Evolutionary conservation across 1,140 invertebrate genomes (phyloP), one percentile per base, ranked within the genome.

Genomic region (Arion vulgaris): DNA sequence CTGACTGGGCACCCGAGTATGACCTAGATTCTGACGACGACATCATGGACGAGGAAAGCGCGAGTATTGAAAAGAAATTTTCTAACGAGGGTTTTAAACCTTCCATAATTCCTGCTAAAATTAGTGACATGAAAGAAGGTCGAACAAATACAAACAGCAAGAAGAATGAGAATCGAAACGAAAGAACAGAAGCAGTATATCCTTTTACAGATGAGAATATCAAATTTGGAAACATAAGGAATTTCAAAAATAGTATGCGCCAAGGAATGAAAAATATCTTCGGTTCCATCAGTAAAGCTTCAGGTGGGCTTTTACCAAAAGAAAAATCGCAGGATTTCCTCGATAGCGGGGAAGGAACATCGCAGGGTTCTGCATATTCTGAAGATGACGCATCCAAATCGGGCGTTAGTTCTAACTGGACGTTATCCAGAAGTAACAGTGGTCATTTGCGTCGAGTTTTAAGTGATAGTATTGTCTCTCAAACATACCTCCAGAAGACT

Each of bases 1-100:
- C 87, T 32, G 87, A 88, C 49, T 90, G 89, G 89, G 87, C 86
- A 0, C 89, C 89, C 11, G 88, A 88, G 80, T 83, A 86, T 83
- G 89, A 90, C 73, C 80, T 90, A 2, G 89, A 87, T 28, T 88
- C 89, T 26, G 89, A 90, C 79, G 89, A 90, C 80, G 86, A 90
- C 77, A 84, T 90, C 11, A 87, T 85, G 80, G 87, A 89, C 49
- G 85, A 87, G 28, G 78, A 69, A 26, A 76, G 85, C 53, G 73
- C 85, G 0, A 76, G 11, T 57, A 28, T 80, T 57, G 57, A 85
- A 77, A 28, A 75, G 53, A 19, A 36, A 75, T 15, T 82, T 57
- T 68, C 85, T 15, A 84, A 82, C 13, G 86, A 89, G 72, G 89
- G 89, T 13, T 90, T 90, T 74, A 90, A 90, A 73, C 88, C 88